Base-by-base conservation (phyloP, 1,140 invertebrate species). In the Mercenaria mercenaria region DNA sequence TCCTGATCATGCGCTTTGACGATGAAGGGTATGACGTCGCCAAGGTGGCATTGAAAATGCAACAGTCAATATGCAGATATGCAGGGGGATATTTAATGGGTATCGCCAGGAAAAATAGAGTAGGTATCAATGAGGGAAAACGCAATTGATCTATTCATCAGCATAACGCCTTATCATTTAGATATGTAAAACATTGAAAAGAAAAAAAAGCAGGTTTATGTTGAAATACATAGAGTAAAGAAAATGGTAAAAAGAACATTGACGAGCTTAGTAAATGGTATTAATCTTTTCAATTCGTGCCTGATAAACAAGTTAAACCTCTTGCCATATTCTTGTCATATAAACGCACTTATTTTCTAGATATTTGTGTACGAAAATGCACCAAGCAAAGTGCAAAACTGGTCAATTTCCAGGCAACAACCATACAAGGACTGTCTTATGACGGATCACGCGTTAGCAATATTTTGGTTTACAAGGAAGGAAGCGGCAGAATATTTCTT, bases 51-150 rank as follows among this genome's bases (percentile, higher is more conserved):
- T 41, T 88, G 20, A 88, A 80, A 43, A 29, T 10, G 8, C 72
- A 79, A 41, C 59, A 80, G 39, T 88, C 86, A 1, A 88, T 88
- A 1, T 88, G 86, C 50, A 50, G 77, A 61, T 29, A 87, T 76
- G 37, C 72, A 23, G 86, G 76, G 2, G 86, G 86, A 34, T 88
- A 88, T 34, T 61, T 88, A n/a, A 81, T 88, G 56, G 86, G 76
- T 2, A 88, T 77, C 11, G 86, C 85, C n/a, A 81, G 86, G 56
- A 81, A 69, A 23, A 39, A 72, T 4, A 69, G 64, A 8, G 76
- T 88, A 79, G 13, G 72, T 84, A n/a, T n/a, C n/a, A n/a, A n/a
- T n/a, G n/a, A n/a, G n/a, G n/a, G n/a, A 13, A 72, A 26, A 4
- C 3, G 8, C 34, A 77, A 23, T 10, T 50, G 47, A 11, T 50